These are phyloP conservation scores for Plebejus argus DNA, from an alignment of 2,888 invertebrate genomes.

Conservation along the genomic window DNA sequence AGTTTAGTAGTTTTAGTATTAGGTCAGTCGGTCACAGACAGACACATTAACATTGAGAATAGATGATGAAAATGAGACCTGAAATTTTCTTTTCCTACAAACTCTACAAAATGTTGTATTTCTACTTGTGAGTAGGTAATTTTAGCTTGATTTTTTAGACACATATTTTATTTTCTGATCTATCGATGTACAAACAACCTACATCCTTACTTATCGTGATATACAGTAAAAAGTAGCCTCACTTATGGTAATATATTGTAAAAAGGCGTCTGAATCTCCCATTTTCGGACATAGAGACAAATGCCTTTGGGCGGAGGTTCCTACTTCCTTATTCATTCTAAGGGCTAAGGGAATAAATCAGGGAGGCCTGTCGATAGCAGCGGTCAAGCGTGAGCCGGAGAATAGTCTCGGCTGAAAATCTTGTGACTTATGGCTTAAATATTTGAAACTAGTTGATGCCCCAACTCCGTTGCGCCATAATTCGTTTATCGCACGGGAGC, in stretches of 20 bases:
- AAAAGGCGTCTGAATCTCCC: conserved; percentile 66
- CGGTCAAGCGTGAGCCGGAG: conserved; percentile 34
- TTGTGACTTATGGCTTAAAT: neutral
- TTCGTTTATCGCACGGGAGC: too few species aligned
- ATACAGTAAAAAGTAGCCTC: neutral
- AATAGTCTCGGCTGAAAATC: neutral
- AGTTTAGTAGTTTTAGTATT: too few species aligned
- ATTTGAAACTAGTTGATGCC: too few species aligned
- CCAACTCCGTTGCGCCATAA: too few species aligned
- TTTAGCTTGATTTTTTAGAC: neutral
- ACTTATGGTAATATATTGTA: conserved; percentile 41
- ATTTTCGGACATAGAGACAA: conserved; percentile 75
- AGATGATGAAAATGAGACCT: too few species aligned
- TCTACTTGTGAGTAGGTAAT: too few species aligned
- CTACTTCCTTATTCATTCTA: conserved; percentile 74
- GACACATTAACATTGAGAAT: too few species aligned
- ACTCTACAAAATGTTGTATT: too few species aligned
- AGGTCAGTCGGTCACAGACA: too few species aligned
- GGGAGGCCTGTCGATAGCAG: conserved; percentile 41
- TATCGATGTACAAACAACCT: neutral
- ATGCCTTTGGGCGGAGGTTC: conserved; percentile 61
- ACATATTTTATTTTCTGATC: neutral
- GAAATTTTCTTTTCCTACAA: too few species aligned
- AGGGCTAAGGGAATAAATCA: conserved; percentile 53
- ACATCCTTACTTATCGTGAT: neutral